A percentile compares a stretch with the other conserved stretches of the same genome.
Conservation (phyloP, 2,797 vertebrate species). For the Tauraco hartlaubi region DNA sequence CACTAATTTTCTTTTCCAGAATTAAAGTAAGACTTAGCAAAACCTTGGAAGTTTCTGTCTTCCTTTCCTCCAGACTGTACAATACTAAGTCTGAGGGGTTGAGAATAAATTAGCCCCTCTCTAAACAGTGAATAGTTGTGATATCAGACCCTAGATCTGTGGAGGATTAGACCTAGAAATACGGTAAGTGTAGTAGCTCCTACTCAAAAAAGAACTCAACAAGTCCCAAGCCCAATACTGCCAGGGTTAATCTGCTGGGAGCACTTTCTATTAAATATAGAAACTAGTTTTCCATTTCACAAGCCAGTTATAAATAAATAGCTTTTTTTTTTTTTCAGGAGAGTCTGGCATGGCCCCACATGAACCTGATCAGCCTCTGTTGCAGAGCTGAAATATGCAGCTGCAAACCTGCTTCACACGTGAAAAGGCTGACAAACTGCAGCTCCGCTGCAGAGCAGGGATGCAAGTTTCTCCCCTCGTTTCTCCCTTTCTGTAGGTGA, state of each 20-base stretch:
- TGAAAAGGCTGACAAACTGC: neutral
- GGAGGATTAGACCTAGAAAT: neutral
- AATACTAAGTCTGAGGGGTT: neutral
- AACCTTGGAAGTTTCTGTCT: neutral
- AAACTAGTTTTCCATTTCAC: constrained; percentile 38
- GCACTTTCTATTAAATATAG: constrained; percentile 36
- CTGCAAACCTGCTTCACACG: neutral
- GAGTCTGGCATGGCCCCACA: neutral
- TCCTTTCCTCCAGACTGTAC: neutral
- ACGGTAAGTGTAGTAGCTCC: neutral
- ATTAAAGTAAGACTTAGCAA: neutral
- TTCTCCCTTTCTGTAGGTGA: neutral
- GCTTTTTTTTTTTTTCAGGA: neutral
- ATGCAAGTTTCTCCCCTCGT: neutral
- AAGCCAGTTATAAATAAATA: constrained; percentile 35
- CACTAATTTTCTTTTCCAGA: neutral
- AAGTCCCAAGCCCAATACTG: neutral
- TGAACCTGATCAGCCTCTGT: neutral
- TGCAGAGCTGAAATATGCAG: neutral
- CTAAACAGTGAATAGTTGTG: neutral
- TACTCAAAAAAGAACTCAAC: neutral
- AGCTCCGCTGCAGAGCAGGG: neutral
- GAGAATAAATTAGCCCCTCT: neutral
- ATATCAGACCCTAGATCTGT: neutral
- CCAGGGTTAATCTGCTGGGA: neutral